A percentile compares a stretch with the other conserved stretches of the same genome.
These are phyloP conservation scores for Chroicocephalus ridibundus DNA, from an alignment of 2,113 vertebrate species.

Conservation along the genomic window DNA sequence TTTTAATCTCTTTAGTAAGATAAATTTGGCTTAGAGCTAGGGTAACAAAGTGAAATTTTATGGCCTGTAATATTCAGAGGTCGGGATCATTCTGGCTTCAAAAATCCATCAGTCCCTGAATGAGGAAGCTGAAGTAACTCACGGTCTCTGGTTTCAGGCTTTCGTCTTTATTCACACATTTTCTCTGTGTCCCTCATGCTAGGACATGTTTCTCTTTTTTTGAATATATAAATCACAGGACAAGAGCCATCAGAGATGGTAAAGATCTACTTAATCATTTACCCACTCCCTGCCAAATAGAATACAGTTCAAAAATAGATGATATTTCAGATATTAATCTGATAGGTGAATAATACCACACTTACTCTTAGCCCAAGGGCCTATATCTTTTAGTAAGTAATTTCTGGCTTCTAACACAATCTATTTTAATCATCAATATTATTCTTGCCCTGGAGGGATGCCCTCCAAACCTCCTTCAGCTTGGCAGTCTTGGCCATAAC, in stretches of 20 bases:
- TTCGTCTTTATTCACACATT: background rate
- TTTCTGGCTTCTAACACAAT: conserved; percentile 16
- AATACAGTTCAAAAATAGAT: background rate
- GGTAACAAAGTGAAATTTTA: background rate
- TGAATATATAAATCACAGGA: background rate
- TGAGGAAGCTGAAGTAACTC: background rate
- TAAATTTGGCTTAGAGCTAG: background rate
- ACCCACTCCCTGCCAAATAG: background rate
- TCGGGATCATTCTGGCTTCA: conserved; percentile 20
- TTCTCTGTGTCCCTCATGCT: background rate
- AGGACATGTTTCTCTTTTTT: background rate
- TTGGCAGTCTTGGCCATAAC: background rate
- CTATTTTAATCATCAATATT: conserved; percentile 49
- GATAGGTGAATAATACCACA: conserved; percentile 2
- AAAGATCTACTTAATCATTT: conserved; percentile 44
- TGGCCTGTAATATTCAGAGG: background rate
- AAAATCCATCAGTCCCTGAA: background rate
- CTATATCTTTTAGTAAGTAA: conserved; percentile 12
- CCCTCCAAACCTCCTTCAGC: conserved; percentile 46
- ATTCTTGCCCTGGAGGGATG: conserved; percentile 9
- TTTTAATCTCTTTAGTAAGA: conserved; percentile 4
- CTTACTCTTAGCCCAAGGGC: conserved; percentile 6
- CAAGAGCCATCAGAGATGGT: background rate
- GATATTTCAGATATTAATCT: conserved; percentile 23
- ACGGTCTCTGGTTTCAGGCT: background rate